Percentiles rank a stretch among this genome's conserved stretches.
These are phyloP conservation scores for Gallinago solitaria DNA, from an alignment of 2,797 vertebrate species.

Conservation along the genomic window DNA sequence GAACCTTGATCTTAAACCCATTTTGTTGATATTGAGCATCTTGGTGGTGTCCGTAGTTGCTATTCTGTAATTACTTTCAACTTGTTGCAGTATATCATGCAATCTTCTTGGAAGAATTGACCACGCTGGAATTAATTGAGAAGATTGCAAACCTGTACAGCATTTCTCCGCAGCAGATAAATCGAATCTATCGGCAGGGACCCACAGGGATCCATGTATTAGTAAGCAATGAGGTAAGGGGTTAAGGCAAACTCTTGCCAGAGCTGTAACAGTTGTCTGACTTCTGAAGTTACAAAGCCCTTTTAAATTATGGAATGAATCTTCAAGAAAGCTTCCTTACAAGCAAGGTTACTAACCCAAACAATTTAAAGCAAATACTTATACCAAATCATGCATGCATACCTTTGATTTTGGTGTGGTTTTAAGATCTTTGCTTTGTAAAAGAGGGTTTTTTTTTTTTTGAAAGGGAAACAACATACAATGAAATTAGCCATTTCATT, in stretches of 20 bases:
- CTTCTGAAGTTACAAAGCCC: background rate
- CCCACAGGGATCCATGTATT: slow-evolving; percentile 83
- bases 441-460: background rate
- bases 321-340: background rate
- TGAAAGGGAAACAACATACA: background rate
- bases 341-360: background rate
- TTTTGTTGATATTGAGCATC: background rate
- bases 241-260: background rate
- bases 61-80: background rate
- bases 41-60: background rate
- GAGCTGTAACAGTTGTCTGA: background rate
- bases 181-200: slow-evolving; percentile 80
- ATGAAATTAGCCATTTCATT: background rate
- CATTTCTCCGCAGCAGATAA: slow-evolving; percentile 83
- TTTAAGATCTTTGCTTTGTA: background rate
- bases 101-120: slow-evolving; percentile 82
- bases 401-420: background rate
- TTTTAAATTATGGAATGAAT: background rate
- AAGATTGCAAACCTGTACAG: slow-evolving; percentile 83
- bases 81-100: slow-evolving; percentile 79
- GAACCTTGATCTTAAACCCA: background rate
- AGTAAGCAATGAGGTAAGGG: slow-evolving; percentile 78
- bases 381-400: background rate
- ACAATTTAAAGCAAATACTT: background rate
- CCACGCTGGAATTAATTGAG: slow-evolving; percentile 79